Conservation (phyloP, 2,797 vertebrate species). For the Takifugu rubripes region DNA sequence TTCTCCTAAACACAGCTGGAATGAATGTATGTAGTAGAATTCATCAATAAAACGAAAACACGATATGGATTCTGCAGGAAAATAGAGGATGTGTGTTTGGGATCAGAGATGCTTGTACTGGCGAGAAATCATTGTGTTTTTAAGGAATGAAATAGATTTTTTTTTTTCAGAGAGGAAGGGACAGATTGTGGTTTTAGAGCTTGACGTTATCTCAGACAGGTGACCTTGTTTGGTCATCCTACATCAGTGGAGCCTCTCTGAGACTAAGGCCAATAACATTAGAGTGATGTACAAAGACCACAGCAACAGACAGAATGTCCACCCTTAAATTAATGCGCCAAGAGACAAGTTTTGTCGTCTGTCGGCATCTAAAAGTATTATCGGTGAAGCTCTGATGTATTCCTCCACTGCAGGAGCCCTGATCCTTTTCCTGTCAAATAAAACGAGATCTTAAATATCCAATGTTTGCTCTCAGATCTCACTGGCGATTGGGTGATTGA, state of each 20-base stretch:
- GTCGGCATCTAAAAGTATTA: no score
- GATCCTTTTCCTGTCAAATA: constrained; percentile 59
- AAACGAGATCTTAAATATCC: constrained; percentile 69
- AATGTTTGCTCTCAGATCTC: constrained; percentile 68
- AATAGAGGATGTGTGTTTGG: constrained; percentile 30
- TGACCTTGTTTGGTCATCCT: no score
- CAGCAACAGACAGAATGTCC: no score
- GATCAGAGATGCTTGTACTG: constrained; percentile 20
- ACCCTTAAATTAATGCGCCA: no score
- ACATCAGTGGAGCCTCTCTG: no score
- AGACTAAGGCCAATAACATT: no score
- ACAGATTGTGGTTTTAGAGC: no score
- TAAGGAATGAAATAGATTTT: background rate
- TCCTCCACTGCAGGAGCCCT: constrained; percentile 34
- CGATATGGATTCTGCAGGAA: constrained; percentile 47
- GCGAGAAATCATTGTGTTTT: constrained; percentile 7
- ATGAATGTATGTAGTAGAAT: constrained; percentile 54
- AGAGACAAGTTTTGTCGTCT: no score
- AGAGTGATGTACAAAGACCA: no score
- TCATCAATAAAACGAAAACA: constrained; percentile 60
- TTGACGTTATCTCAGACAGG: no score
- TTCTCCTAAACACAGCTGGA: constrained; percentile 42
- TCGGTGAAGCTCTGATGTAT: constrained; percentile 4
- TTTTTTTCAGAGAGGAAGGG: no score
- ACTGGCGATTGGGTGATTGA: constrained; percentile 55